These are phyloP conservation scores for Philotrypesis tridentata DNA, from an alignment of 1,140 invertebrate species.

Conservation along the genomic window DNA sequence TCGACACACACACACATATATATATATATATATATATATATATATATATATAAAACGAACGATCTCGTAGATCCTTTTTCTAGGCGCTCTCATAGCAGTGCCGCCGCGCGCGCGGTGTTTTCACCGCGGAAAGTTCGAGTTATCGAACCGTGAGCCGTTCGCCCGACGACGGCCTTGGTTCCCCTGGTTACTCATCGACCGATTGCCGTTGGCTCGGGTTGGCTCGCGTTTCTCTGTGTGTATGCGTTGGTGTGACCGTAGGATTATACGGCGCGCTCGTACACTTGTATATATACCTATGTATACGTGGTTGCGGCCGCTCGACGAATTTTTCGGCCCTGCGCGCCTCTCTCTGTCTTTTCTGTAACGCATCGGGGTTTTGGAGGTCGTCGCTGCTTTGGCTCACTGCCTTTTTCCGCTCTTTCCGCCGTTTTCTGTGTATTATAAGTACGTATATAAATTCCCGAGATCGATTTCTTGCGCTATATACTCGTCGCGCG, in stretches of 20 bases:
- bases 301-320: background rate
- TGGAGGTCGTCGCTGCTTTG: background rate
- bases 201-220: conserved; percentile 12
- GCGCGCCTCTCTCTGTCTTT: background rate
- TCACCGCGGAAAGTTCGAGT: conserved; percentile 22
- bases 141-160: conserved; percentile 15
- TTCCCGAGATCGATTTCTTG: no score
- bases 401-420: background rate
- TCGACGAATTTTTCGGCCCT: background rate
- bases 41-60: no score
- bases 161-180: conserved; percentile 44
- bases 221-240: background rate
- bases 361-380: background rate
- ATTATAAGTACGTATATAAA: no score
- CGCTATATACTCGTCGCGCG: no score
- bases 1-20: no score
- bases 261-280: no score
- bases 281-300: no score
- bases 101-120: background rate
- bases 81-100: background rate
- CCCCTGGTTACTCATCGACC: conserved; percentile 52
- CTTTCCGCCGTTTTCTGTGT: background rate
- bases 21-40: no score
- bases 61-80: background rate
- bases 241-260: background rate